A percentile compares a stretch with the other conserved stretches of the same genome.
These are phyloP conservation scores for Pelobates cultripes DNA, from an alignment of 2,797 vertebrate genomes.

Conservation along the genomic window DNA sequence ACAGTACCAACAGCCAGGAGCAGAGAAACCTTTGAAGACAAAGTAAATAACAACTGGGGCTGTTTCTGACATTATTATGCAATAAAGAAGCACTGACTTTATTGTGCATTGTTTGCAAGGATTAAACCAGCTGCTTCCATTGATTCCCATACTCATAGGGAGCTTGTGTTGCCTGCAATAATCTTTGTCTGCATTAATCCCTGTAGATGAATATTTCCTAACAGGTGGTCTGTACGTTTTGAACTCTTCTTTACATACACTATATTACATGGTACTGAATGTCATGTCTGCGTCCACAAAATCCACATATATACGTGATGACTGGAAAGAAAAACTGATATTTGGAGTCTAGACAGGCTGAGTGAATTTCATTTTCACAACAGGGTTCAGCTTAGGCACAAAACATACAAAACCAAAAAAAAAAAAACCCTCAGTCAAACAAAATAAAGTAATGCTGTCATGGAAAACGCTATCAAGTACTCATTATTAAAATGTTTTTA, in stretches of 20 bases:
- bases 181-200: slow-evolving; percentile 30
- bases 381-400: neutral
- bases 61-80: slow-evolving; percentile 28
- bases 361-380: neutral
- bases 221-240: slow-evolving; percentile 9
- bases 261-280: neutral
- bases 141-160: slow-evolving; percentile 9
- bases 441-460: too few species aligned
- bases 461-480: too few species aligned
- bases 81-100: slow-evolving; percentile 3
- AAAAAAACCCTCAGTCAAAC: too few species aligned
- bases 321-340: neutral
- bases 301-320: neutral
- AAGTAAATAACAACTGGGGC: neutral
- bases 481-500: too few species aligned
- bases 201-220: slow-evolving; percentile 23
- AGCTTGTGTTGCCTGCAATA: slow-evolving; percentile 11
- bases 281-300: neutral
- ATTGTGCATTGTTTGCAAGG: slow-evolving; percentile 27
- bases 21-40: slow-evolving; percentile 26
- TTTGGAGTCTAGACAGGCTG: neutral
- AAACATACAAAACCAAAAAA: neutral
- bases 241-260: neutral
- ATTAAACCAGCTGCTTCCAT: slow-evolving; percentile 28
- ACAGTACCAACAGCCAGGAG: slow-evolving; percentile 24